Base-by-base conservation (phyloP, 1,140 invertebrate species). In the Drosophila pseudoobscura region DNA sequence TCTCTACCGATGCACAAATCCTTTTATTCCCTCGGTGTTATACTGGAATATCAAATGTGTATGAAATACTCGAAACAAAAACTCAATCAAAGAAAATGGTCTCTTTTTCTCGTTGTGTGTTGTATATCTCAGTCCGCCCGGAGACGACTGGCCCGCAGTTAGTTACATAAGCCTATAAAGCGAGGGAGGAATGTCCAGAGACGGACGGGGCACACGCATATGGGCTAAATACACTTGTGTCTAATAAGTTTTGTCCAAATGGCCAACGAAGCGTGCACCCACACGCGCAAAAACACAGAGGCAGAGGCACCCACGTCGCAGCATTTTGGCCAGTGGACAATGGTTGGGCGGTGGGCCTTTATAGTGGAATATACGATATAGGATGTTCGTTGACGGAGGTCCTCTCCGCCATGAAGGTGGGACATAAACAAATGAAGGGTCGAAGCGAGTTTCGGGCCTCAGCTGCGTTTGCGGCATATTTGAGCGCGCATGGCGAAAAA, bases 221-320 rank as follows among this genome's bases (percentile, higher is more conserved):
- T 84, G 83, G 53, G 66, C 83, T 88, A 78, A 88, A 88, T 88
- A 83, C 83, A 76, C 83, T 83, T 70, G 83, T 70, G 83, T 83
- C 83, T 83, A 88, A 88, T 88, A 88, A 88, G 78, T 85, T 85
- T 87, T 85, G 78, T 73, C 78, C 74, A 75, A 88, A 88, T 78
- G 84, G 66, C 52, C 75, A 83, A 58, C 75, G 70, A 82, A 77
- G 82, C 82, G 58, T 61, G 63, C 59, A 53, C 60, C 78, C 74
- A 69, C 60, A 61, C 70, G 65, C 7, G 8, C 7, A 31, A 3
- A 31, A 17, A 45, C 39, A 73, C 53, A 75, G 17, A 61, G 64
- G 52, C 53, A 75, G 17, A 61, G 64, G 52, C 3, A 45, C 49
- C 51, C 50, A 49, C 55, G 17, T 24, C 24, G 5, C 24, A 26